These are phyloP conservation scores for Megatriorchis doriae DNA, from an alignment of 2,113 vertebrate species.

Conservation along the genomic window DNA sequence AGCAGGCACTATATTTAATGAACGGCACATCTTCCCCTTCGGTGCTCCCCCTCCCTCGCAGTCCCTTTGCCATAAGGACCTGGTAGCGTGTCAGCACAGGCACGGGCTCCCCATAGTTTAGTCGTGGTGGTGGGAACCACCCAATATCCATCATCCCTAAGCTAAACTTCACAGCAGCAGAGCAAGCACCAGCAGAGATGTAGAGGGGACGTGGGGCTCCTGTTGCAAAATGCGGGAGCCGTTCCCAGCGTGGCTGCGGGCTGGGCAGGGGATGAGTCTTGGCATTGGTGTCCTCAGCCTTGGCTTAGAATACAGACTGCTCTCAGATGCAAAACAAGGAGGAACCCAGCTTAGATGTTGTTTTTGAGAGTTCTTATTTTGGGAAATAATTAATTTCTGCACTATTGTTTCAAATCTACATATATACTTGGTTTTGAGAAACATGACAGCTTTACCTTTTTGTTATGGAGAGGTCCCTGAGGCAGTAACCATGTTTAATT, in stretches of 20 bases:
- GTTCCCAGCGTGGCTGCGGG: background rate
- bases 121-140: background rate
- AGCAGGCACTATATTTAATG: background rate
- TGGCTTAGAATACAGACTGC: background rate
- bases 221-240: rapidly evolving
- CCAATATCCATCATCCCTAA: background rate
- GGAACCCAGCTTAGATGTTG: background rate
- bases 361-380: background rate
- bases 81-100: rapidly evolving
- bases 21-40: rapidly evolving
- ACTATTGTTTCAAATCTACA: background rate
- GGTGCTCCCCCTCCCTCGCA: background rate
- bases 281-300: background rate
- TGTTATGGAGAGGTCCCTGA: background rate
- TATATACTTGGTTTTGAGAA: background rate
- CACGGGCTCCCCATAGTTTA: rapidly evolving
- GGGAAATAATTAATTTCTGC: background rate
- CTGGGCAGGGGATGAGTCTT: background rate
- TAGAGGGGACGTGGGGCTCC: background rate
- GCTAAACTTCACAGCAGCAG: background rate
- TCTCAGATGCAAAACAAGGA: background rate
- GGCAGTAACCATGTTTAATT: constrained; percentile 12
- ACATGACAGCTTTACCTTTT: background rate
- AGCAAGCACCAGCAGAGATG: background rate
- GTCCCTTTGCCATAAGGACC: background rate